Percentiles rank a stretch among this genome's conserved stretches.
These are phyloP conservation scores for Eurosta solidaginis DNA, from an alignment of 1,140 invertebrate genomes.

Conservation along the genomic window DNA sequence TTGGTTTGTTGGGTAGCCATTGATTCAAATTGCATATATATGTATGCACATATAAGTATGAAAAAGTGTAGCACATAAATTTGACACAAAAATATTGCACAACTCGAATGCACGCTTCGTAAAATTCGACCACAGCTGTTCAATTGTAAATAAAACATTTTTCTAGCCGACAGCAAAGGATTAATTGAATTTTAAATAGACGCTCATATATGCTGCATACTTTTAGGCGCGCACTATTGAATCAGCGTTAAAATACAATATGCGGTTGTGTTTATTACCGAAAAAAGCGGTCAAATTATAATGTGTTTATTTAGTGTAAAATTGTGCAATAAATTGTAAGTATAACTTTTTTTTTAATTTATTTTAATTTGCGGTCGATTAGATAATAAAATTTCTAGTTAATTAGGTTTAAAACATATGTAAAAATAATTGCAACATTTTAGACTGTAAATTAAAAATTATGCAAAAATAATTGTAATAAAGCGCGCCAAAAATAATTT, in stretches of 20 bases:
- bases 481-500: neutral
- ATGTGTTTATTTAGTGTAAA: neutral
- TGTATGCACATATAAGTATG: too few relatives aligned
- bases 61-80: too few relatives aligned
- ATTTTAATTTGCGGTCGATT: neutral
- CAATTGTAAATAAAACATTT: neutral
- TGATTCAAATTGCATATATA: too few relatives aligned
- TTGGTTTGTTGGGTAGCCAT: too few relatives aligned
- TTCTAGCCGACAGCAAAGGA: too few relatives aligned
- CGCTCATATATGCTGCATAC: neutral
- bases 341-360: neutral
- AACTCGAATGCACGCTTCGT: too few relatives aligned
- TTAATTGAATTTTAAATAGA: neutral
- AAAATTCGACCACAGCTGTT: too few relatives aligned
- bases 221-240: neutral
- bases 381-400: neutral
- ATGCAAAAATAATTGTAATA: neutral
- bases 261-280: constrained; percentile 8
- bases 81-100: too few relatives aligned
- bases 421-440: neutral
- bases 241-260: neutral
- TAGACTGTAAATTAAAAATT: neutral
- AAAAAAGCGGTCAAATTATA: neutral
- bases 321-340: neutral
- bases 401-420: neutral